Evolutionary conservation across 2,888 invertebrate species (phyloP).

Genomic region (Thereva unica): DNA sequence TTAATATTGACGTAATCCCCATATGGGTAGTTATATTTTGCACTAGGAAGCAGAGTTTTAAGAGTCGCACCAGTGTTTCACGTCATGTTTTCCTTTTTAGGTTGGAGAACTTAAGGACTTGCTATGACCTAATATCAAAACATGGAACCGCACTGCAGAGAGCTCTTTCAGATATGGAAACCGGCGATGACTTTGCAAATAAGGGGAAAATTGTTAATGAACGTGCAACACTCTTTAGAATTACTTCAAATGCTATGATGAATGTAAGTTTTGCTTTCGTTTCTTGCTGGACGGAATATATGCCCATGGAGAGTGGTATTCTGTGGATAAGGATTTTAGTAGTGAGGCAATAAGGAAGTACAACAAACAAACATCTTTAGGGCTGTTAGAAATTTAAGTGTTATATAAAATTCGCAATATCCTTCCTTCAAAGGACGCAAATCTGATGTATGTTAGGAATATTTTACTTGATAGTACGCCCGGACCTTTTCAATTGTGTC

Average conservation of each 20-base stretch:
- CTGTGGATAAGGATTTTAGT: neutral
- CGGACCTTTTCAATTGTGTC: no score
- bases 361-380: no score
- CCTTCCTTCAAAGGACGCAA: no score
- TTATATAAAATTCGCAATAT: no score
- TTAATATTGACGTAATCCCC: neutral
- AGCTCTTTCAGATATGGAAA: slow-evolving; percentile 77
- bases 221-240: slow-evolving; percentile 91
- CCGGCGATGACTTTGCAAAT: slow-evolving; percentile 68
- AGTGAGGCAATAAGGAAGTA: neutral
- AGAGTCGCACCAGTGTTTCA: neutral
- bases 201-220: slow-evolving; percentile 90
- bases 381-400: no score
- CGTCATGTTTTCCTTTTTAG: slow-evolving; percentile 51
- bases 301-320: neutral
- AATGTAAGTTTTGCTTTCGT: slow-evolving; percentile 67
- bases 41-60: neutral
- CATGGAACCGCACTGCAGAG: slow-evolving; percentile 84
- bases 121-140: slow-evolving; percentile 87
- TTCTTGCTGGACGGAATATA: neutral
- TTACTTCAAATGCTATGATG: slow-evolving; percentile 96
- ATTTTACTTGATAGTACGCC: no score
- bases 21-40: neutral
- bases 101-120: slow-evolving; percentile 88
- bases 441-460: no score